phyloP scores from a whole-genome alignment of 2,888 invertebrate genomes.

The Pristionchus maxplancki region DNA sequence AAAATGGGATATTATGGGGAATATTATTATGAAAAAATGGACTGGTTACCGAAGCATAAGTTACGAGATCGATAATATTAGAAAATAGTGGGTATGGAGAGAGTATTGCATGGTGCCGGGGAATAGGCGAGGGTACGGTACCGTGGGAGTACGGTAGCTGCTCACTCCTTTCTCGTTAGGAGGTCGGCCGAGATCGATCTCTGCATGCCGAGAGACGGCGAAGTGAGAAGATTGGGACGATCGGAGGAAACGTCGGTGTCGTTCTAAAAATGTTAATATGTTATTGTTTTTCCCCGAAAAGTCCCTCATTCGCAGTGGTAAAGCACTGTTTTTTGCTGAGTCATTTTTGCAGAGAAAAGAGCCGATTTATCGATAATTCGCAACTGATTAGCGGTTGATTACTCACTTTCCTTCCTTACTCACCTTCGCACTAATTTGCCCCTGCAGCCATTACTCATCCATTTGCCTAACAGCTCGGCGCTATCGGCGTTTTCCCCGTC shows the following conservation, averaged over 20 bases:
- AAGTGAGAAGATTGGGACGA: not conserved
- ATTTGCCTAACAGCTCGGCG: not conserved
- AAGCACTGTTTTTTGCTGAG: not conserved
- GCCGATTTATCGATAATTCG: not conserved
- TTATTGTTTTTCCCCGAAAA: too few species aligned
- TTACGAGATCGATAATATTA: not conserved
- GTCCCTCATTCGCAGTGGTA: not conserved
- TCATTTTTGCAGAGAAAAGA: not conserved
- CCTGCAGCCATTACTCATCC: conserved; percentile 12
- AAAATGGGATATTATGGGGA: not conserved
- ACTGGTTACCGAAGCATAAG: not conserved
- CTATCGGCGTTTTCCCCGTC: not conserved
- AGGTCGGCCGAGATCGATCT: conserved; percentile 28
- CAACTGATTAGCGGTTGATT: conserved; percentile 18
- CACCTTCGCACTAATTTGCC: not conserved
- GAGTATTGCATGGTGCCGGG: not conserved
- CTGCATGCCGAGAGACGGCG: conserved; percentile 1
- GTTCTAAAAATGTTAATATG: not conserved
- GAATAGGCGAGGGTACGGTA: not conserved
- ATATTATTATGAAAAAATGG: not conserved
- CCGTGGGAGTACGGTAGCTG: not conserved
- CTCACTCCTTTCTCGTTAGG: conserved; percentile 1
- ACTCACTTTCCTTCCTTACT: not conserved
- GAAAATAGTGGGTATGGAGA: not conserved
- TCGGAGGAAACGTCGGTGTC: not conserved